phyloP scores from a whole-genome alignment of 2,797 vertebrate genomes.

The Myotis myotis region DNA sequence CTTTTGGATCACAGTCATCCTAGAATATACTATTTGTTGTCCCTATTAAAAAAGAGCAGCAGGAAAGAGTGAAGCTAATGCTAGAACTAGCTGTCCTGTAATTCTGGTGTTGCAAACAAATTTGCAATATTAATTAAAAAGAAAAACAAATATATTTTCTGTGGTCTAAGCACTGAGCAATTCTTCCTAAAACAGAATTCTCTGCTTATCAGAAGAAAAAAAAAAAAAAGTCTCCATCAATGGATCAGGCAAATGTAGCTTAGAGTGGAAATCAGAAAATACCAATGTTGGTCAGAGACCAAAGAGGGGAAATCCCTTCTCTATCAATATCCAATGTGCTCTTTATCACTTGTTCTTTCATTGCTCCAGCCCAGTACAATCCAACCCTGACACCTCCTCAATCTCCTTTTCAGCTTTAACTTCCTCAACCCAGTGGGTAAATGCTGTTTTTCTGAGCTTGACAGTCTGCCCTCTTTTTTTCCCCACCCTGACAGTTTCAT shows the following conservation, averaged over 20 bases:
- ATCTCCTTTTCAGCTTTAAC: neutral
- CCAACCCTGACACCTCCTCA: neutral
- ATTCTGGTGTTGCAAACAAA: neutral
- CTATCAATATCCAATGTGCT: neutral
- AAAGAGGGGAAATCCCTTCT: neutral
- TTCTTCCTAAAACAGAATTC: neutral
- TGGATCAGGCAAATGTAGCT: neutral
- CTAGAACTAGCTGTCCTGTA: neutral
- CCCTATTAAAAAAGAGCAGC: neutral
- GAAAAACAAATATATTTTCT: neutral
- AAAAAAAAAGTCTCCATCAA: neutral
- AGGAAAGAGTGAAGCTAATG: neutral
- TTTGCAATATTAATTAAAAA: constrained; percentile 25
- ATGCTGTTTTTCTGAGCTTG: neutral
- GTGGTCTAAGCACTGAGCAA: neutral
- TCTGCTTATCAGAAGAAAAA: neutral
- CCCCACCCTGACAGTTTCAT: neutral
- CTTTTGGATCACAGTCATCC: neutral
- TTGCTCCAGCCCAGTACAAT: neutral
- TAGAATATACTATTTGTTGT: neutral
- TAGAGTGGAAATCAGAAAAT: neutral
- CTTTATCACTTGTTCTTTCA: neutral
- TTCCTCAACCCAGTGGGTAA: neutral
- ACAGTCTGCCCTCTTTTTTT: neutral
- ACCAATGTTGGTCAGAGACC: neutral